Percentiles rank a stretch among this genome's conserved stretches.
phyloP scores from a whole-genome alignment of 2,797 vertebrate species.

The Pseudochirops cupreus region DNA sequence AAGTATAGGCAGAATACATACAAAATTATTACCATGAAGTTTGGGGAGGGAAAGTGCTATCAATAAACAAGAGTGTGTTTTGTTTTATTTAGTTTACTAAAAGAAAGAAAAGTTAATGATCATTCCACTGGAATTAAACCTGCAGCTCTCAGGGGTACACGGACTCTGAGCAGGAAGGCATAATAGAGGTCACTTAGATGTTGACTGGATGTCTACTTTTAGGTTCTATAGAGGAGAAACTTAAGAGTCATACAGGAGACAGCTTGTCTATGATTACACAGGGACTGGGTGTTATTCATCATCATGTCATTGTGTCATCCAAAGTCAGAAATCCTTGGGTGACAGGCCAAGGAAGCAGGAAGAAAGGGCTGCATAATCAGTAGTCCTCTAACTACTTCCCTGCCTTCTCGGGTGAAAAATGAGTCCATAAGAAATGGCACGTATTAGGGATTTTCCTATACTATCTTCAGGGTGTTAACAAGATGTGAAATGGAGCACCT shows the following conservation, averaged over 20 bases:
- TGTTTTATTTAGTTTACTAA: not conserved
- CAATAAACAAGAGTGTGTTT: not conserved
- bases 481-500: not conserved
- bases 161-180: not conserved
- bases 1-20: not conserved
- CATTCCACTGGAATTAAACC: not conserved
- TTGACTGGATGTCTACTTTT: not conserved
- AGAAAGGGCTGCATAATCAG: not conserved
- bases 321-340: not conserved
- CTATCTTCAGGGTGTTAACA: not conserved
- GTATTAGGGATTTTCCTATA: not conserved
- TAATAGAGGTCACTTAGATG: not conserved
- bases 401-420: not conserved
- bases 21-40: not conserved
- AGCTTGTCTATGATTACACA: not conserved
- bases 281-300: not conserved
- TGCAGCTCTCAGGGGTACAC: not conserved
- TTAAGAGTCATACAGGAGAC: not conserved
- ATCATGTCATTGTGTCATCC: not conserved
- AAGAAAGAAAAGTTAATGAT: not conserved
- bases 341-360: not conserved
- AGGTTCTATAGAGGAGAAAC: not conserved
- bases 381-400: not conserved
- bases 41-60: not conserved
- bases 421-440: not conserved